Evolutionary conservation across 1,140 invertebrate species (phyloP), one percentile per base, ranked within the genome.

Genomic region (Colletes gigas): DNA sequence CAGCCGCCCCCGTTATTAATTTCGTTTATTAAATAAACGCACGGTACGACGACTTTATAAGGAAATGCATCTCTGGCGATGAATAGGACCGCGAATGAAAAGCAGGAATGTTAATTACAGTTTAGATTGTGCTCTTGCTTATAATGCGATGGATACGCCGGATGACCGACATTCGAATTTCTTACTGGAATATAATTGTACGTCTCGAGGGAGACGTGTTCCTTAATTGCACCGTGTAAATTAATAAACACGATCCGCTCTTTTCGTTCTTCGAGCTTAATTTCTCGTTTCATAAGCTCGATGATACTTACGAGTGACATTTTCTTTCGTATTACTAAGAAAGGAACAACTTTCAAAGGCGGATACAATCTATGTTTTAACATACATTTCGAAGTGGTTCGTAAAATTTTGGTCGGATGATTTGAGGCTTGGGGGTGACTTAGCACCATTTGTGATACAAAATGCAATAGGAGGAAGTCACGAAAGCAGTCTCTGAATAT

Each of bases 81-180:
- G 66, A 77, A 60, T 69, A n/a, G 15, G 8, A 3, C 8, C n/a
- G 15, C 17, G 39, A 14, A n/a, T 79, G 50, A 73, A 66, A 54
- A 73, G 59, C 50, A 3, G 39, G 39, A 71, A 65, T 73, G 62
- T 79, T 79, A 65, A 65, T 79, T 79, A 79, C 77, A 50, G 17
- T 47, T 79, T 39, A 30, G 19, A 79, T 39, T 39, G 50, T 47
- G 12, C 17, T 57, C 10, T 0, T 1, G 9, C 9, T 14, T 7
- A 15, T 14, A 41, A 63, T 17, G 19, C 21, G 41, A 19, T 12
- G 47, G 19, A 72, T n/a, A 10, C 17, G 57, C 30, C 17, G 47
- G 39, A 19, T 57, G 69, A 79, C 59, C 69, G 59, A 73, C 60
- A 65, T 79, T 54, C 12, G 19, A 50, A 65, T 73, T 73, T 47